Evolutionary conservation across 37 sponge, comb jelly and placozoan species (phyloP).

Genomic region (Cliona cf. orientalis): DNA sequence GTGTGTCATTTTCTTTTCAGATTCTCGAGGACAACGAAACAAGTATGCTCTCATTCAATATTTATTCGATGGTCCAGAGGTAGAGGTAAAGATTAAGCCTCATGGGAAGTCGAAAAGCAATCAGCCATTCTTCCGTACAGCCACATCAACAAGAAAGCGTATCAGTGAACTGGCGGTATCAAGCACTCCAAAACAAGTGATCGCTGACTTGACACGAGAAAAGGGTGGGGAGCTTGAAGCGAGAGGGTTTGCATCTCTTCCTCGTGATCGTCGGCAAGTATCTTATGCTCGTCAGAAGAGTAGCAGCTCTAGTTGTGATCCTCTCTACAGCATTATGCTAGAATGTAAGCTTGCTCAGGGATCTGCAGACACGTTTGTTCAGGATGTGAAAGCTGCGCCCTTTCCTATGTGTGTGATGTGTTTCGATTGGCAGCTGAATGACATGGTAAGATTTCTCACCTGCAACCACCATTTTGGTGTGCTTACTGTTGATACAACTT

Average conservation of each 20-base stretch:
- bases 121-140: slow-evolving; percentile 29
- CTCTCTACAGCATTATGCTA: neutral
- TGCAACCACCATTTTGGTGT: no score
- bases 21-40: no score
- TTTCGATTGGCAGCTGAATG: no score
- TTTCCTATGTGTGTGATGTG: no score
- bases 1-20: no score
- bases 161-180: slow-evolving; percentile 10
- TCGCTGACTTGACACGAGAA: slow-evolving; percentile 1
- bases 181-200: slow-evolving; percentile 13
- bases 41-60: no score
- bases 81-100: no score
- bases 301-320: neutral
- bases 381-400: neutral
- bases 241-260: neutral
- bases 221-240: slow-evolving; percentile 38
- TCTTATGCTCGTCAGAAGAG: no score
- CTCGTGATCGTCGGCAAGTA: neutral
- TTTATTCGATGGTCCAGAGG: no score
- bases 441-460: no score
- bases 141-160: slow-evolving; percentile 12
- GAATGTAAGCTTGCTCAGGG: neutral
- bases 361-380: neutral
- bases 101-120: no score
- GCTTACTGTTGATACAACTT: no score